Percentiles rank a stretch among this genome's conserved stretches.
These are phyloP conservation scores for Eupithecia inturbata DNA, from an alignment of 2,888 invertebrate genomes.

Conservation along the genomic window DNA sequence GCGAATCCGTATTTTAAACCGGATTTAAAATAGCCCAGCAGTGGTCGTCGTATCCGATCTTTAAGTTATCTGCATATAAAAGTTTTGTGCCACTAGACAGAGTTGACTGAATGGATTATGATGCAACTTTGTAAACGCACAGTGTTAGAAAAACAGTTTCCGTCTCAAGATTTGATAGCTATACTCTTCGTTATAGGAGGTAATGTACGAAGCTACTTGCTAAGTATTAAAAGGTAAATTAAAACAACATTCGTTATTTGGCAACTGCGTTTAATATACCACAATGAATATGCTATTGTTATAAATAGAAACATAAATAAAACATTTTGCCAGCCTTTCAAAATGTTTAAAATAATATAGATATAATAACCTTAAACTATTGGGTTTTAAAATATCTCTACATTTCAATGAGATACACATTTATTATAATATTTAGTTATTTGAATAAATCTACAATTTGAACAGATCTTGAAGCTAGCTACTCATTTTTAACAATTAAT, in stretches of 20 bases:
- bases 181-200: too few species aligned
- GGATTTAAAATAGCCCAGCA: too few species aligned
- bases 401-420: slow-evolving; percentile 11
- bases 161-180: too few species aligned
- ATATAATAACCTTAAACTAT: slow-evolving; percentile 10
- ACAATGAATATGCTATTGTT: slow-evolving; percentile 42
- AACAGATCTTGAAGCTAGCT: slow-evolving; percentile 39
- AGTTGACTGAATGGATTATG: slow-evolving; percentile 34
- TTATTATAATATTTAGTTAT: slow-evolving; percentile 26
- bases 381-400: slow-evolving; percentile 18
- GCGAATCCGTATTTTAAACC: too few species aligned
- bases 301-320: slow-evolving; percentile 42
- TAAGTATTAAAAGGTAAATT: slow-evolving; percentile 2
- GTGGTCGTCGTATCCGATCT: too few species aligned
- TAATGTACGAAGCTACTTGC: too few species aligned
- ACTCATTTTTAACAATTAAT: slow-evolving; percentile 33
- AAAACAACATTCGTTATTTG: slow-evolving; percentile 54
- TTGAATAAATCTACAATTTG: slow-evolving; percentile 28
- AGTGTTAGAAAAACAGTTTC: too few species aligned
- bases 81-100: too few species aligned
- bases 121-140: too few species aligned
- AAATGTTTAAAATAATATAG: slow-evolving; percentile 57
- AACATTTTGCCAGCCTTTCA: slow-evolving; percentile 81
- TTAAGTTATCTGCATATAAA: too few species aligned
- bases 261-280: slow-evolving; percentile 71